Percentiles rank a stretch among this genome's conserved stretches.
These are phyloP conservation scores for Actinia equina DNA, from an alignment of 64 coral and sea anemone species.

Conservation along the genomic window DNA sequence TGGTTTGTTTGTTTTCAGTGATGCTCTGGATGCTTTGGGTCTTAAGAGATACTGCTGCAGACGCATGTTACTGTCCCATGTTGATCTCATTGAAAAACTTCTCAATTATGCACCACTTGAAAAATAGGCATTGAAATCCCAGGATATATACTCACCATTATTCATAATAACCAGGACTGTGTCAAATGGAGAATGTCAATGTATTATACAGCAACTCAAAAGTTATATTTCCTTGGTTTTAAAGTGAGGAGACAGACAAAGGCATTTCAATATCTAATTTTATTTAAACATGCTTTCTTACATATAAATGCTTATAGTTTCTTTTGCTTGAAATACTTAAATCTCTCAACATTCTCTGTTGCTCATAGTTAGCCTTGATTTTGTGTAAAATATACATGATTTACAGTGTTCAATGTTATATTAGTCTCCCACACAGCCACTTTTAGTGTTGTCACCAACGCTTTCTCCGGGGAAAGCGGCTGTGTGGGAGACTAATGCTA, in stretches of 20 bases:
- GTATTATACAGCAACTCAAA: neutral
- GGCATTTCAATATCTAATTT: too few relatives aligned
- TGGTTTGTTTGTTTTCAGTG: constrained; percentile 37
- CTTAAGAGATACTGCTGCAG: constrained; percentile 96
- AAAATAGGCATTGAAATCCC: constrained; percentile 43
- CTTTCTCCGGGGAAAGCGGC: too few relatives aligned
- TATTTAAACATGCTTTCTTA: too few relatives aligned
- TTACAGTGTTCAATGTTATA: too few relatives aligned
- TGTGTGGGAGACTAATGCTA: too few relatives aligned
- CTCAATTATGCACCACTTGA: constrained; percentile 97
- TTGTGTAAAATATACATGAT: too few relatives aligned
- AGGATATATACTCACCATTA: neutral
- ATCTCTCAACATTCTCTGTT: too few relatives aligned
- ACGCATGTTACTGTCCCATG: constrained; percentile 95
- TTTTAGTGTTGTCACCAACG: too few relatives aligned
- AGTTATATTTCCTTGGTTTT: neutral
- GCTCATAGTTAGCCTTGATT: too few relatives aligned
- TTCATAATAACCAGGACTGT: neutral
- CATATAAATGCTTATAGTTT: too few relatives aligned
- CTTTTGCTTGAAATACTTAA: too few relatives aligned
- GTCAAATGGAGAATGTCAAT: neutral
- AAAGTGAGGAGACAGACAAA: neutral
- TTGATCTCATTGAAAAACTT: constrained; percentile 98
- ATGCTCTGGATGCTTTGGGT: constrained; percentile 94
- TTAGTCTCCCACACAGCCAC: too few relatives aligned